These are phyloP conservation scores for Desmophyllum pertusum DNA, from an alignment of 92 coral and sea anemone species.

Conservation along the genomic window DNA sequence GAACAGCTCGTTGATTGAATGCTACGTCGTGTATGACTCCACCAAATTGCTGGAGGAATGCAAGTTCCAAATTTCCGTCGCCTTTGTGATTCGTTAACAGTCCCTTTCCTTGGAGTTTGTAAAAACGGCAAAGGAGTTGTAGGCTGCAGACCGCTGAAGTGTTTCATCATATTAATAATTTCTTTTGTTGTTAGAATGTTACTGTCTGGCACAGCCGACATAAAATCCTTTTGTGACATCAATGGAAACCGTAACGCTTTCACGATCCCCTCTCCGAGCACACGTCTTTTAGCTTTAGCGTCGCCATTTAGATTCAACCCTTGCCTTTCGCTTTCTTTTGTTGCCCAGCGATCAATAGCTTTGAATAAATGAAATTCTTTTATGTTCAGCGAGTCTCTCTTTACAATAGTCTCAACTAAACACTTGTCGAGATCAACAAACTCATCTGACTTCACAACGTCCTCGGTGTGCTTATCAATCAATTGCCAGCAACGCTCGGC, in stretches of 20 bases:
- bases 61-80: conserved; percentile 29
- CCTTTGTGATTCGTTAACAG: neutral
- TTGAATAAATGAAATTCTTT: conserved; percentile 32
- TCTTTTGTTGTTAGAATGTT: conserved; percentile 33
- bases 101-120: conserved; percentile 34
- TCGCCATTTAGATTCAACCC: neutral
- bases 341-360: conserved; percentile 45
- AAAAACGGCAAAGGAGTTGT: conserved; percentile 12
- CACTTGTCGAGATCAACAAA: conserved; percentile 21
- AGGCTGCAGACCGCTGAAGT: conserved; percentile 32
- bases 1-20: neutral
- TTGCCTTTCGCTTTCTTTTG: conserved; percentile 19
- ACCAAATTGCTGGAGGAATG: conserved; percentile 43
- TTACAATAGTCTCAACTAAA: conserved; percentile 30
- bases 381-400: conserved; percentile 28
- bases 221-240: conserved; percentile 42
- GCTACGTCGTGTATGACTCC: conserved; percentile 9
- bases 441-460: conserved; percentile 20
- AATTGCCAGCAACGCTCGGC: conserved; percentile 34
- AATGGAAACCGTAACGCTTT: conserved; percentile 34
- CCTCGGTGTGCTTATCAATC: conserved; percentile 30
- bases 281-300: conserved; percentile 2
- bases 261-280: conserved; percentile 38
- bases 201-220: conserved; percentile 35
- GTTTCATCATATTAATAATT: conserved; percentile 35